Conservation (phyloP, 2,888 invertebrate species). For the Morpho achilles region DNA sequence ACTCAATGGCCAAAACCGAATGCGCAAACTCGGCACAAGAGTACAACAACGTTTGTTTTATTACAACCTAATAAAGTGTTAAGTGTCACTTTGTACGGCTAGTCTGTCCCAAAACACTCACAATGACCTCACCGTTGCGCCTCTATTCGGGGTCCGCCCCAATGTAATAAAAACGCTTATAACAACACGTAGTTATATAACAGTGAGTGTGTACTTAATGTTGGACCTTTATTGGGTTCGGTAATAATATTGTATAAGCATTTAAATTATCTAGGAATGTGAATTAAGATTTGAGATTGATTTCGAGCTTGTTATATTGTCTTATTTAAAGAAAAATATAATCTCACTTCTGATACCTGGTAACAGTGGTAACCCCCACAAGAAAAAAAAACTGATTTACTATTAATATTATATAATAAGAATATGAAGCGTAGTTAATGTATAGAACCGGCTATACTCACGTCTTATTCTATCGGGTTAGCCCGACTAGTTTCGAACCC, state of each 20-base stretch:
- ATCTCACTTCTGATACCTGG: no score
- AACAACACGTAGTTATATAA: constrained; percentile 13
- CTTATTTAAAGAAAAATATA: no score
- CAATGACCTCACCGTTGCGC: constrained; percentile 33
- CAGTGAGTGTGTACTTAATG: constrained; percentile 20
- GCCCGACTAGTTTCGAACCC: no score
- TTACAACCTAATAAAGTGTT: constrained; percentile 40
- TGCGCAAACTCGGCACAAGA: constrained; percentile 7
- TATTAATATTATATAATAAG: no score
- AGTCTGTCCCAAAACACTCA: constrained; percentile 34
- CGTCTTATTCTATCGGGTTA: no score
- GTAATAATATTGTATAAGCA: constrained; percentile 1
- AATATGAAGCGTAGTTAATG: no score
- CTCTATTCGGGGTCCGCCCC: constrained; percentile 26
- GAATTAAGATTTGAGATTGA: background rate
- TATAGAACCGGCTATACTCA: no score
- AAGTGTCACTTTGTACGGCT: constrained; percentile 40
- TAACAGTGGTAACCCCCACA: no score
- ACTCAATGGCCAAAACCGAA: no score
- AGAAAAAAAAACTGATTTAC: no score
- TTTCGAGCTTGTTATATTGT: background rate
- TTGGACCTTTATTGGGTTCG: constrained; percentile 10
- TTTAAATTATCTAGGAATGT: constrained; percentile 1
- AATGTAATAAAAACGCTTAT: constrained; percentile 38
- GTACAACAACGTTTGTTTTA: constrained; percentile 22